Base-by-base conservation (phyloP, 2,888 invertebrate species). In the Alentia gelatinosa region DNA sequence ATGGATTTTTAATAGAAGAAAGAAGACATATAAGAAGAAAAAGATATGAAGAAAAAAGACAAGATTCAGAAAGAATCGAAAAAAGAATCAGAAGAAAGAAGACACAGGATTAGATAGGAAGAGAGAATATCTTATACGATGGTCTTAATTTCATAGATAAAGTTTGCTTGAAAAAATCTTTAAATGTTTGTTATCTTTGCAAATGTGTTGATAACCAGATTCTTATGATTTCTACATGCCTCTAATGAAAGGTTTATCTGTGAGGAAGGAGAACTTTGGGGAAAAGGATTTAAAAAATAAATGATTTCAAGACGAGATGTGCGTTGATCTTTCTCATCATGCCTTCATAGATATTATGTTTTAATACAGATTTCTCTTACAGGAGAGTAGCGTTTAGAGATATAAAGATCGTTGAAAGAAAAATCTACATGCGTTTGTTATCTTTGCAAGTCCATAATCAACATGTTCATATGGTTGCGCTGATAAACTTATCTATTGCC, bases 1-100 rank as follows among this genome's bases (percentile, higher is more conserved):
- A 35, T 19, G 83, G 39, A 83, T 37, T n/a, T 35, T 4, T 26
- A 26, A 39, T 37, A 42, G 83, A 83, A 83, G 39, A 39, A 83
- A 83, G 83, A 39, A 15, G 35, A 1, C n/a, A 74, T 37, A 39
- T 83, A 37, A 23, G 30, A 83, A 37, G 83, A 83, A 83, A 83
- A 19, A 83, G n/a, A 26, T 9, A 12, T 74, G 39, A 35, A 3
- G 40, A 39, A 7, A 83, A 26, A 42, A 83, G 30, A 39, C 12
- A 74, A 74, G 74, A n/a, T 15, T 15, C 12, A 83, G 83, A 83
- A 83, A 35, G 37, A 30, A 4, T 35, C 1, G 39, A 83, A 39
- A 26, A 83, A 39, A 40, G 40, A 37, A 7, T 39, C 12, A 39
- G 83, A 39, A 83, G 83, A 83, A 83, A 83, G 83, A 83, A 83